Evolutionary conservation across 2,797 vertebrate genomes (phyloP).

Genomic region (Lagorchestes hirsutus): DNA sequence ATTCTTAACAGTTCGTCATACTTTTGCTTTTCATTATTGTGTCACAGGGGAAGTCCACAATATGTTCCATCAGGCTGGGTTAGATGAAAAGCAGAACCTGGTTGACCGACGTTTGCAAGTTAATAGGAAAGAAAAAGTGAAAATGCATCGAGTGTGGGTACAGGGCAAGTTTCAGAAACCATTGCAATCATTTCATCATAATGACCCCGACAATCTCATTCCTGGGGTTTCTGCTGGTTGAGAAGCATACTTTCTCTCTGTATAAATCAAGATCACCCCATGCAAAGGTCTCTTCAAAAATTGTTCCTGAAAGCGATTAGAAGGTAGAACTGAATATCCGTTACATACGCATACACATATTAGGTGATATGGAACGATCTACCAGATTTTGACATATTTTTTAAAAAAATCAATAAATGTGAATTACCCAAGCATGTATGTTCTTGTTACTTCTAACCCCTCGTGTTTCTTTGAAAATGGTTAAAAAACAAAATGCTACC

Average conservation of each 20-base stretch:
- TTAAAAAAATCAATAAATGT: conserved; percentile 42
- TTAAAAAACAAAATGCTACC: background rate
- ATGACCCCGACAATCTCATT: conserved; percentile 56
- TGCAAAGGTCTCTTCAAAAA: conserved; percentile 39
- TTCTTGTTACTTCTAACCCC: conserved; percentile 56
- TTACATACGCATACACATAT: conserved; percentile 4
- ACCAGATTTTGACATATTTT: conserved; percentile 57
- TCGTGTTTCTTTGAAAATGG: conserved; percentile 59
- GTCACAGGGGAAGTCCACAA: conserved; percentile 90
- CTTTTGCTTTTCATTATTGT: conserved; percentile 73
- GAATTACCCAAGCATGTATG: conserved; percentile 44
- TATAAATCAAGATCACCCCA: conserved; percentile 49
- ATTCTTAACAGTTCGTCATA: conserved; percentile 38
- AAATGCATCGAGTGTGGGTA: conserved; percentile 95
- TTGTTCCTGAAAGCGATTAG: conserved; percentile 56
- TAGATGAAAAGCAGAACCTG: conserved; percentile 93
- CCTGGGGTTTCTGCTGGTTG: conserved; percentile 48
- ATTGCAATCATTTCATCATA: conserved; percentile 64
- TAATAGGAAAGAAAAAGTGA: conserved; percentile 93
- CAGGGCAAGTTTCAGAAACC: conserved; percentile 95
- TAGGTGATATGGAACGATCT: conserved; percentile 2
- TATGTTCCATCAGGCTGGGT: conserved; percentile 92
- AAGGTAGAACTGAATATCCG: conserved; percentile 51
- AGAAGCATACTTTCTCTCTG: conserved; percentile 45
- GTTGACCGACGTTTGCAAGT: conserved; percentile 94